Base-by-base conservation (phyloP, 2,113 vertebrate species). In the Hypanus sabinus region DNA sequence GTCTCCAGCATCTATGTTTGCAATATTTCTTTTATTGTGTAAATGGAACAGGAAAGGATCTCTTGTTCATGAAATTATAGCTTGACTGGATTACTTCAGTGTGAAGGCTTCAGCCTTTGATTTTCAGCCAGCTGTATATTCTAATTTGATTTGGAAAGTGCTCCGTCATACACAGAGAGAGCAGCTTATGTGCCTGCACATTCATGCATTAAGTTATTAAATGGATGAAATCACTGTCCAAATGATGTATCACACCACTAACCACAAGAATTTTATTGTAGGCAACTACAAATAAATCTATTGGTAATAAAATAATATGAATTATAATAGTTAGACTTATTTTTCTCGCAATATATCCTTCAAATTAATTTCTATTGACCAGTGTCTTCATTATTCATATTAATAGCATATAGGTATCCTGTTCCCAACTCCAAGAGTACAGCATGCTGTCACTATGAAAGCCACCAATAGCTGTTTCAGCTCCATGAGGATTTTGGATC, bases 131-230 rank as follows among this genome's bases (percentile, higher is more conserved):
- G 24, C 22, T n/a, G 24, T 57, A 30, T 12, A 55, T 27, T 87
- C 55, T 87, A 87, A 87, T 60, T 30, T 87, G 24, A 87, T 60
- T 87, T 55, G 1, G 83, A 8, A 87, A 87, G 55, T 14, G 7
- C 55, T 30, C 46, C 5, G 46, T 57, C 22, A 57, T 57, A 20
- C 16, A 46, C 36, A 81, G 36, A 81, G 11, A 0, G 79, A 81
- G 79, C 14, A 80, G n/a, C n/a, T 14, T 20, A 81, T 81, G 79
- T 22, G 79, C 38, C 18, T 85, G 27, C 20, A 85, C 22, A 83
- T 55, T 55, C 36, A 83, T 83, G 46, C 80, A 46, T 36, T 36
- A 81, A 83, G 80, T 83, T 85, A 85, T 85, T 85, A 60, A 87
- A 10, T 60, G 24, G 9, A 87, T 30, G 24, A 9, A 87, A 60